These are phyloP conservation scores for Polyommatus icarus DNA, from an alignment of 2,888 invertebrate species.

Conservation along the genomic window DNA sequence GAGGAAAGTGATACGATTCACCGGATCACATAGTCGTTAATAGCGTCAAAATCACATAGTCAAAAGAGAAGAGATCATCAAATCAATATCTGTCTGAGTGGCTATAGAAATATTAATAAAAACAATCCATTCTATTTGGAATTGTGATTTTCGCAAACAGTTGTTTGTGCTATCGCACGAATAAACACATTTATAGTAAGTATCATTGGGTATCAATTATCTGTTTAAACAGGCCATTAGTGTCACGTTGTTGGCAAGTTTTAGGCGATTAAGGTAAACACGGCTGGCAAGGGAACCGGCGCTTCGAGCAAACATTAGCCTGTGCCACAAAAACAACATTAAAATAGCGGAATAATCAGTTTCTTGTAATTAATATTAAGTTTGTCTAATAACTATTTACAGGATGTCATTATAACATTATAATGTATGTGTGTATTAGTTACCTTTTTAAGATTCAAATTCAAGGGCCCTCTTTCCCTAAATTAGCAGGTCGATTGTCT, in stretches of 20 bases:
- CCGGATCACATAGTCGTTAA: too few relatives aligned
- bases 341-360: not conserved
- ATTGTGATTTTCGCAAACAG: constrained; percentile 1
- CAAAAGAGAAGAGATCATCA: not conserved
- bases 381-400: not conserved
- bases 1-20: too few relatives aligned
- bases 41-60: too few relatives aligned
- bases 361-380: not conserved
- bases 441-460: too few relatives aligned
- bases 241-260: constrained; percentile 24
- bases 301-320: constrained; percentile 1
- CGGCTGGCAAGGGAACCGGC: constrained; percentile 19
- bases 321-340: not conserved
- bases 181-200: constrained; percentile 8
- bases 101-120: not conserved
- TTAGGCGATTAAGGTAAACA: constrained; percentile 29
- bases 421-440: too few relatives aligned
- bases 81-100: not conserved
- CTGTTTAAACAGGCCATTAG: constrained; percentile 19
- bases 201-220: constrained; percentile 14
- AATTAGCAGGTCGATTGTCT: too few relatives aligned
- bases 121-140: not conserved
- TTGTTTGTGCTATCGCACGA: not conserved
- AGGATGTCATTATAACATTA: too few relatives aligned
- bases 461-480: too few relatives aligned